Base-by-base conservation (phyloP, 1,140 invertebrate genomes). In the Doryteuthis pealeii region DNA sequence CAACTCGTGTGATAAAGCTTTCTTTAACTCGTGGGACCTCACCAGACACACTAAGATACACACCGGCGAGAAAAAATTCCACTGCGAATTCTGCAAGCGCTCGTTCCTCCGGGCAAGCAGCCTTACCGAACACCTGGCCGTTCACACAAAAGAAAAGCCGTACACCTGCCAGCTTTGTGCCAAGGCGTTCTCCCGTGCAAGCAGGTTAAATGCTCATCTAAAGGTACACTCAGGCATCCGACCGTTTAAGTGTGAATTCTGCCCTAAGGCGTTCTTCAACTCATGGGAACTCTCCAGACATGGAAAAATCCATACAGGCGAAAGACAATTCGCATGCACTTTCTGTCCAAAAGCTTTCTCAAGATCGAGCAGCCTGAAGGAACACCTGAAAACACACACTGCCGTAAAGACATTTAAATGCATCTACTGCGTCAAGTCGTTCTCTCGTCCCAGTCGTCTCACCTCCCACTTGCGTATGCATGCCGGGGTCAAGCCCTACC, bases 371-470 rank as follows among this genome's bases (percentile, higher is more conserved):
- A 78, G 78, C 54, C 67, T 83, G 54, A 77, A 72, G 43, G 77
- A 76, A 32, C 81, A 83, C 68, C 45, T 69, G 58, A 58, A 74
- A 72, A 73, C 95, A 80, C 94, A 91, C 82, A 94, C 93, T 22
- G 78, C 77, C 31, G 79, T 80, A 32, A 72, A 74, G 71, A 77
- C 80, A 40, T 83, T 73, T 75, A 74, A 74, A 26, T 81, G 78
- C 75, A 66, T 35, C 54, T 70, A 68, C 49, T 83, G 79, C 71
- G 72, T 75, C 18, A 75, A 74, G 71, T 67, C 72, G 8, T 82
- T 82, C 30, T 22, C 65, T 22, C n/a, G 30, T 1, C 22, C n/a
- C 1, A 66, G 65, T 66, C 22, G 65, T 14, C 30, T 66, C 1
- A 26, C n/a, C 0, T 26, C 22, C 14, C 65, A 66, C 30, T n/a